A percentile compares a stretch with the other conserved stretches of the same genome.
Evolutionary conservation across 2,113 vertebrate genomes (phyloP).

Genomic region (Propithecus coquereli): DNA sequence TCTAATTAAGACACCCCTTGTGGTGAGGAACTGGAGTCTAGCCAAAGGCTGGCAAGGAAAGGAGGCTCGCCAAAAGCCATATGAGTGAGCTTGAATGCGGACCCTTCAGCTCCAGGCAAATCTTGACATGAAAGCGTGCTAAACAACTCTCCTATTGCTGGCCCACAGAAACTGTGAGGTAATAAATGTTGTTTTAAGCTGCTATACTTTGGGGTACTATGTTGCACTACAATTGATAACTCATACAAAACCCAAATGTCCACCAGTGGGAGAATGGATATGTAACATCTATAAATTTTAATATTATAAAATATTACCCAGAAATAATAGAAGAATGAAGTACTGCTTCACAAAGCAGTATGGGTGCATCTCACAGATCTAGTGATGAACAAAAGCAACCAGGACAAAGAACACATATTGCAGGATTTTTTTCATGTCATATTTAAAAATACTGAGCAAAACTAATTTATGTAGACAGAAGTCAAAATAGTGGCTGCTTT

Average conservation of each 20-base stretch:
- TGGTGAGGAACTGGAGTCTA: neutral
- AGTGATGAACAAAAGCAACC: neutral
- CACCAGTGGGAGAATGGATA: neutral
- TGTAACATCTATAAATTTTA: neutral
- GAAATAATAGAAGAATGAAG: neutral
- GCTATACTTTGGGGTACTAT: neutral
- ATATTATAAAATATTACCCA: neutral
- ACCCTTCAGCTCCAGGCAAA: neutral
- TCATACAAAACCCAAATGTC: neutral
- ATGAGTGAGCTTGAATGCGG: neutral
- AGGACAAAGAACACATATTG: neutral
- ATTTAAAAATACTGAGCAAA: neutral
- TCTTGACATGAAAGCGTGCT: neutral
- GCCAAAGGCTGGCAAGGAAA: neutral
- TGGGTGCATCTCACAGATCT: neutral
- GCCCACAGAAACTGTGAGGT: neutral
- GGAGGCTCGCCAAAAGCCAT: accelerated
- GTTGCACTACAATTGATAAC: neutral
- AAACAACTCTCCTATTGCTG: neutral
- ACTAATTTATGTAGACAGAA: neutral
- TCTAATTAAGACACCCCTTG: neutral
- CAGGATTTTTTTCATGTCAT: neutral
- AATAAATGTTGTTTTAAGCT: neutral
- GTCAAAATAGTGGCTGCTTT: neutral
- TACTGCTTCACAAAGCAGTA: neutral